Conservation (phyloP, 2,113 vertebrate species). For the Piliocolobus tephrosceles region DNA sequence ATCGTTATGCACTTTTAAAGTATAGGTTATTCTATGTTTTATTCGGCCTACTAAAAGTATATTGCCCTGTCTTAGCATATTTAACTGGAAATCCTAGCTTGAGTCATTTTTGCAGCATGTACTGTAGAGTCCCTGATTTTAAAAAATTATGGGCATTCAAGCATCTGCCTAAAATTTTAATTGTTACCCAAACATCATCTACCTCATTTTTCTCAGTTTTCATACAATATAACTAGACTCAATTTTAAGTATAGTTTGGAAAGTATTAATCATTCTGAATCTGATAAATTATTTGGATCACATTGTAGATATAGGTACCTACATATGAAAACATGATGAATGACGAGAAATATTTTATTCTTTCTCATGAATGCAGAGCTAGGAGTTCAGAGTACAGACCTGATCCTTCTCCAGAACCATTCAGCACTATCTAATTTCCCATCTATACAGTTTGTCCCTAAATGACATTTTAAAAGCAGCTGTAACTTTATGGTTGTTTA, state of each 20-base stretch:
- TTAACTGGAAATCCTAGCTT: conserved; percentile 49
- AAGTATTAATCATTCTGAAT: background rate
- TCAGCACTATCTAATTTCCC: conserved; percentile 51
- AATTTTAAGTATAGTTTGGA: conserved; percentile 11
- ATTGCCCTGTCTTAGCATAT: conserved; percentile 35
- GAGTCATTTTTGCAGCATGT: conserved; percentile 53
- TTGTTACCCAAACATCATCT: conserved; percentile 50
- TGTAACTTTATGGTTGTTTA: conserved; percentile 56
- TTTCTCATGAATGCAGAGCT: background rate
- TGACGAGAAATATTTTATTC: background rate
- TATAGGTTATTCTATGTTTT: conserved; percentile 67
- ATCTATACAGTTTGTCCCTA: conserved; percentile 58
- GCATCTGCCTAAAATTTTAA: conserved; percentile 63
- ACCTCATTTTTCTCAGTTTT: conserved; percentile 45
- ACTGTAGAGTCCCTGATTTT: conserved; percentile 19
- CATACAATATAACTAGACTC: background rate
- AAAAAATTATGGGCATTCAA: conserved; percentile 25
- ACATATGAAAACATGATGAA: background rate
- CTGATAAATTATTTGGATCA: background rate
- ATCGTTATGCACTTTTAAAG: conserved; percentile 67
- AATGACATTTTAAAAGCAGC: conserved; percentile 52
- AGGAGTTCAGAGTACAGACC: background rate
- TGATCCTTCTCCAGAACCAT: conserved; percentile 25
- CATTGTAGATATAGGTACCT: background rate
- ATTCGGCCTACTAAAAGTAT: conserved; percentile 69